A percentile compares a stretch with the other conserved stretches of the same genome.
Conservation (phyloP, 1,140 invertebrate genomes). For the Agraylea sexmaculata region DNA sequence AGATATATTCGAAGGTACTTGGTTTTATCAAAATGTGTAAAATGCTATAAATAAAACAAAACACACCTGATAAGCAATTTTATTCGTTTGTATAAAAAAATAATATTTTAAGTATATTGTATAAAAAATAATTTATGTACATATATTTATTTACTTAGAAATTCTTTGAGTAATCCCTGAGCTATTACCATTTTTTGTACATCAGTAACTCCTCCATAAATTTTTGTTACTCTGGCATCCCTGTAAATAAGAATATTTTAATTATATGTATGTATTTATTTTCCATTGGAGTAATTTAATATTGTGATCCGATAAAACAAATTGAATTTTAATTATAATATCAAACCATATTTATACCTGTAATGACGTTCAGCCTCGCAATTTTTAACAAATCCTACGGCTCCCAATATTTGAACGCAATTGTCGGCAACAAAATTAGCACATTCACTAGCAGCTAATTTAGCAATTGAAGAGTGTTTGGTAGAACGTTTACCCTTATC, state of each 20-base stretch:
- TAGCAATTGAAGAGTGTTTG: slow-evolving; percentile 81
- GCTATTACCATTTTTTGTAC: slow-evolving; percentile 84
- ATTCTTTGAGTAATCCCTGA: slow-evolving; percentile 33
- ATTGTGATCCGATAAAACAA: background rate
- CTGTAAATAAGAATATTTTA: slow-evolving; percentile 27
- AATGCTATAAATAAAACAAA: too few relatives aligned
- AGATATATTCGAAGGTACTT: too few relatives aligned
- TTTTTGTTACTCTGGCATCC: slow-evolving; percentile 74
- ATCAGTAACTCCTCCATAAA: slow-evolving; percentile 84
- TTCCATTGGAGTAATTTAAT: background rate
- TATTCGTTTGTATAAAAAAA: too few relatives aligned
- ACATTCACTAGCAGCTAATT: slow-evolving; percentile 72
- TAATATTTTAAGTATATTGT: too few relatives aligned
- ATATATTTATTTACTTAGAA: slow-evolving; percentile 15
- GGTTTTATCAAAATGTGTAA: too few relatives aligned
- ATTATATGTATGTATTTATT: background rate
- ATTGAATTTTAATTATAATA: background rate
- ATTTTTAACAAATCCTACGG: slow-evolving; percentile 77
- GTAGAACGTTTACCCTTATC: slow-evolving; percentile 22
- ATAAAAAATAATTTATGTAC: too few relatives aligned
- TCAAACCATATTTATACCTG: slow-evolving; percentile 25
- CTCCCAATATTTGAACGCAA: slow-evolving; percentile 74
- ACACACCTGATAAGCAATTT: too few relatives aligned
- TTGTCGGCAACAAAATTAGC: slow-evolving; percentile 75
- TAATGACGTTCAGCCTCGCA: slow-evolving; percentile 87